Base-by-base conservation (phyloP, 1,140 invertebrate genomes). In the Pseudomyrmex gracilis region DNA sequence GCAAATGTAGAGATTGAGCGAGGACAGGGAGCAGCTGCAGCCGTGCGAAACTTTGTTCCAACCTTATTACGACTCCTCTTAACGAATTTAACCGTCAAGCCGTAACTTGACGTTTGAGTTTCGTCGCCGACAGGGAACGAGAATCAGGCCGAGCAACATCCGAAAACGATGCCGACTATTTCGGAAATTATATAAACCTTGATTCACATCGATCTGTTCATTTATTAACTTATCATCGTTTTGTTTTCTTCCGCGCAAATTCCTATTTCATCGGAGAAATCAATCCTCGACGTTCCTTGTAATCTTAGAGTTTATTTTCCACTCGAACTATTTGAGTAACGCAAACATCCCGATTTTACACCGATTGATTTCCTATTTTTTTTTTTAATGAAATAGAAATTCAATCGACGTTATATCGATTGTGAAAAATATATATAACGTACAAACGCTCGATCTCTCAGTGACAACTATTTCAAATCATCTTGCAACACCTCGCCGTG, bases 1-100 rank as follows among this genome's bases (percentile, higher is more conserved):
- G 17, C 55, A 82, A 73, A 76, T 60, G 57, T 53, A 76, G 82
- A 45, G 73, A 83, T 77, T 57, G 55, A 57, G 43, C 61, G 55
- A 51, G 66, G 60, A 61, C 53, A 58, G 68, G 24, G 71, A 80
- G 73, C 86, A 85, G 86, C 77, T 78, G 87, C 87, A 83, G 51
- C 88, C 66, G 83, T 47, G 89, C 87, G 87, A 91, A 89, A 93
- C 90, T 93, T 92, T 90, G 84, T 84, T 82, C 88, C 87, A 92
- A 92, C 90, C 91, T 92, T 92, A 92, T 92, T 92, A 93, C 90
- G 88, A 92, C 85, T 93, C 77, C 87, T 90, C 90, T 92, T 92
- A 91, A 92, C 91, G 90, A 93, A 92, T 93, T 93, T 91, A 92
- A 90, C 89, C 89, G 89, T 92, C 90, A 90, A 89, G 87, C 85